Evolutionary conservation across 64 coral and sea anemone species (phyloP).

Genomic region (Montipora foliosa): DNA sequence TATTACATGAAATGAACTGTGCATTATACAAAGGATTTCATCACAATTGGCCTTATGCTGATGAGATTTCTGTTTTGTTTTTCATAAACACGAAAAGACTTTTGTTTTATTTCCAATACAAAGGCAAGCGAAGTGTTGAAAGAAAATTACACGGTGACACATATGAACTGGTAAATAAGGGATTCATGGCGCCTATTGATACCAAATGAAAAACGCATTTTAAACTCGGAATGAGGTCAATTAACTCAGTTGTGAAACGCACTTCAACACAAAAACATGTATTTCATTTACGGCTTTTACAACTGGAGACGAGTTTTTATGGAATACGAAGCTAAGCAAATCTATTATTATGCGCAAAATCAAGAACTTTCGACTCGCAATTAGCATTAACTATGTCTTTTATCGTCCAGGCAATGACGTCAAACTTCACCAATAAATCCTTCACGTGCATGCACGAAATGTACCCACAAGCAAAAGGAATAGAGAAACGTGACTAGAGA

Average conservation of each 20-base stretch:
- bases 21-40: background rate
- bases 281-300: background rate
- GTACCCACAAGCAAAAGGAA: background rate
- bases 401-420: constrained; percentile 19
- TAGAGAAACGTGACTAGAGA: constrained; percentile 22
- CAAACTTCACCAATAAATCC: background rate
- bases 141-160: background rate
- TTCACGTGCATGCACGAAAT: constrained; percentile 18
- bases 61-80: background rate
- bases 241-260: background rate
- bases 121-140: background rate
- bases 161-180: background rate
- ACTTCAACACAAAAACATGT: background rate
- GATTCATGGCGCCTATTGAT: background rate
- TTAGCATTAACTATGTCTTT: constrained; percentile 9
- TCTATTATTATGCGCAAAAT: background rate
- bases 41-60: background rate
- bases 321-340: background rate
- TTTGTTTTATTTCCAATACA: constrained; percentile 10
- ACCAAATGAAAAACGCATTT: background rate
- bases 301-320: background rate
- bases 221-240: too few species aligned
- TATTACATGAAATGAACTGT: background rate
- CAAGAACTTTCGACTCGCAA: background rate
- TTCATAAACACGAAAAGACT: constrained; percentile 7